phyloP scores from a whole-genome alignment of 2,113 vertebrate genomes.

The Nipponia nippon region DNA sequence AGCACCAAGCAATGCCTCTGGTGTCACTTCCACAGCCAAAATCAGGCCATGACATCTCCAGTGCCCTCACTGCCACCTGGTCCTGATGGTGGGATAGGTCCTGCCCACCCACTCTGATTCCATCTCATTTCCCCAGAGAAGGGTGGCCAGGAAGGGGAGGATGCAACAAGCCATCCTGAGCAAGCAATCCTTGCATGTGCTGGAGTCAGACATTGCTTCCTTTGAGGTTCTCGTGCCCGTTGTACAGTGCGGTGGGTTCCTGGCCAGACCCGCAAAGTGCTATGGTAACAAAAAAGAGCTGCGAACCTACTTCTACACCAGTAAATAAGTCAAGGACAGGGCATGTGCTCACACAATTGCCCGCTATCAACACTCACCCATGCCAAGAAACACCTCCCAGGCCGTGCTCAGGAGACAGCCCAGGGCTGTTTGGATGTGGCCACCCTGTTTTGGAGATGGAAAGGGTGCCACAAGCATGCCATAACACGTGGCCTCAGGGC shows the following conservation, averaged over 20 bases:
- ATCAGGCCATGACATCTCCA: rapidly evolving
- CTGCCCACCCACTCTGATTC: not conserved
- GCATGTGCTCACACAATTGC: rapidly evolving
- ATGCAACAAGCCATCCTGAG: rapidly evolving
- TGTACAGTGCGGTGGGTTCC: no score
- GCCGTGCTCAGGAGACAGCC: not conserved
- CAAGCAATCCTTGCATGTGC: not conserved
- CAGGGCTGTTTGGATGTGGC: not conserved
- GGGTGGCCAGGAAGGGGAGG: not conserved
- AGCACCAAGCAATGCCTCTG: not conserved
- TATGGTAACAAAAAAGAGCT: not conserved
- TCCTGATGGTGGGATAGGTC: not conserved
- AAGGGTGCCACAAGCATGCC: not conserved
- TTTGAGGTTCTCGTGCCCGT: not conserved
- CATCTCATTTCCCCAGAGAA: not conserved
- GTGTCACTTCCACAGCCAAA: not conserved
- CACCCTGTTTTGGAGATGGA: not conserved
- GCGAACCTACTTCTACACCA: not conserved
- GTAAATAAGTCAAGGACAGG: not conserved
- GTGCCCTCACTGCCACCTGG: not conserved
- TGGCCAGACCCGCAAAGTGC: not conserved
- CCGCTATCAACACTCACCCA: not conserved
- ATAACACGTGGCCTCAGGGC: rapidly evolving
- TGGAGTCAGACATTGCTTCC: not conserved
- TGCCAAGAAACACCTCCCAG: not conserved